Evolutionary conservation across 2,113 vertebrate species (phyloP).

Genomic region (Rhizomys pruinosus): DNA sequence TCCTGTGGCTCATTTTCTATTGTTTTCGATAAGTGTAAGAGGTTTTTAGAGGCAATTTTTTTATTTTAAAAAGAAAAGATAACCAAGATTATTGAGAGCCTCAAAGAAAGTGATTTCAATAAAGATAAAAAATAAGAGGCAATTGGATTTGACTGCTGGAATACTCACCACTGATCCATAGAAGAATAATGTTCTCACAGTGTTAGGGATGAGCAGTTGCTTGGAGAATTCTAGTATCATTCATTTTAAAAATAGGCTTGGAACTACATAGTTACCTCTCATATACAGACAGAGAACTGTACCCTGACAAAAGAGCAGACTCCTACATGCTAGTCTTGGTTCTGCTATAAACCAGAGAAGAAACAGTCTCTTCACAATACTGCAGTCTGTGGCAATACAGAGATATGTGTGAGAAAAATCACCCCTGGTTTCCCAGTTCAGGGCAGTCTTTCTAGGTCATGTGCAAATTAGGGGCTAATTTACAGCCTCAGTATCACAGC

Average conservation of each 20-base stretch:
- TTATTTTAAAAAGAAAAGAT: slow-evolving; percentile 33
- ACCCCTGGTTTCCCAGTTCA: not conserved
- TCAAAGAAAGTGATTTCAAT: slow-evolving; percentile 1
- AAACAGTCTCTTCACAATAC: slow-evolving; percentile 52
- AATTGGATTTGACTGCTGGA: not conserved
- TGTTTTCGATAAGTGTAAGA: not conserved
- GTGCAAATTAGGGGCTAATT: slow-evolving; percentile 31
- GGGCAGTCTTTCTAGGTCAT: slow-evolving; percentile 27
- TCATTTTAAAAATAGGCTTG: slow-evolving; percentile 19
- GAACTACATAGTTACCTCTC: not conserved
- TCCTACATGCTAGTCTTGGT: not conserved
- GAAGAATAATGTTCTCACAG: slow-evolving; percentile 1
- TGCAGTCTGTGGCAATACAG: slow-evolving; percentile 49
- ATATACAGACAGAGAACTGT: not conserved
- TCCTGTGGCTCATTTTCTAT: slow-evolving; percentile 2
- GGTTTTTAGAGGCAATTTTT: not conserved
- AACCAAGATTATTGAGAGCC: not conserved
- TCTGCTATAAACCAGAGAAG: not conserved
- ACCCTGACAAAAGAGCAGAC: not conserved
- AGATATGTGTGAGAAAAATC: slow-evolving; percentile 34
- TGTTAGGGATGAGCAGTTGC: not conserved
- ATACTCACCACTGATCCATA: not conserved
- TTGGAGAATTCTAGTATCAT: not conserved
- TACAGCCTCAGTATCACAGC: slow-evolving; percentile 21
- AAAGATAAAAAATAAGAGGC: slow-evolving; percentile 4